Conservation (phyloP, 2,797 vertebrate genomes). For the Peromyscus attwateri region DNA sequence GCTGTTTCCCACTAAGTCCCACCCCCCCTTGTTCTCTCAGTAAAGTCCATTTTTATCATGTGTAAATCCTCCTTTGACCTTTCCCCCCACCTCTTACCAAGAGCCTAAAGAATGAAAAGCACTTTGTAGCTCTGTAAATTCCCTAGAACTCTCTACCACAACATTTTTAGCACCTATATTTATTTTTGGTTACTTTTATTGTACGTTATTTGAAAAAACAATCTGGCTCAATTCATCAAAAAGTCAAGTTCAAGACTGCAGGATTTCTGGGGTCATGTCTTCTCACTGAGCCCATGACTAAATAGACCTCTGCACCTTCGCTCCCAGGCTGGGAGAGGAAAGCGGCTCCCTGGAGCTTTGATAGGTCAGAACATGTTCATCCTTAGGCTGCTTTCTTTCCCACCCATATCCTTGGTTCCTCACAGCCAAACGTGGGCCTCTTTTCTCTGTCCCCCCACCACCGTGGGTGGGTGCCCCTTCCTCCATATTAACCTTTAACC, state of each 20-base stretch:
- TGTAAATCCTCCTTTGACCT: not conserved
- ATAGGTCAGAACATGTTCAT: not conserved
- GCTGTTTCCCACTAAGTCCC: too few species aligned
- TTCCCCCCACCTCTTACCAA: not conserved
- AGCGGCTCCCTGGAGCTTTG: not conserved
- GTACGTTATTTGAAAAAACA: not conserved
- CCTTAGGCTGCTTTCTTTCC: not conserved
- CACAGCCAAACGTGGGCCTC: not conserved
- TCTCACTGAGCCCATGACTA: too few species aligned
- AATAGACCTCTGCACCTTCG: not conserved
- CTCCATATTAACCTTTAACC: not conserved
- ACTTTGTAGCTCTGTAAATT: conserved; percentile 9
- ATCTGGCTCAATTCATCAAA: not conserved
- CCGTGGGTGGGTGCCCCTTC: not conserved
- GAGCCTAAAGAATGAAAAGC: not conserved
- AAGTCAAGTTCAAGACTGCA: not conserved
- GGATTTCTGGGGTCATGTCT: not conserved
- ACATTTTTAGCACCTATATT: not conserved
- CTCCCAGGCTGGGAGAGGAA: not conserved
- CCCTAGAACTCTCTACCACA: not conserved
- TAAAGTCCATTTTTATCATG: not conserved
- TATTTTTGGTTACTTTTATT: not conserved
- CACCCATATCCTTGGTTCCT: not conserved
- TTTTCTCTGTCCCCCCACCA: not conserved
- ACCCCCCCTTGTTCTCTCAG: not conserved